Percentiles rank a stretch among this genome's conserved stretches.
These are phyloP conservation scores for Grus americana DNA, from an alignment of 2,113 vertebrate species.

Conservation along the genomic window DNA sequence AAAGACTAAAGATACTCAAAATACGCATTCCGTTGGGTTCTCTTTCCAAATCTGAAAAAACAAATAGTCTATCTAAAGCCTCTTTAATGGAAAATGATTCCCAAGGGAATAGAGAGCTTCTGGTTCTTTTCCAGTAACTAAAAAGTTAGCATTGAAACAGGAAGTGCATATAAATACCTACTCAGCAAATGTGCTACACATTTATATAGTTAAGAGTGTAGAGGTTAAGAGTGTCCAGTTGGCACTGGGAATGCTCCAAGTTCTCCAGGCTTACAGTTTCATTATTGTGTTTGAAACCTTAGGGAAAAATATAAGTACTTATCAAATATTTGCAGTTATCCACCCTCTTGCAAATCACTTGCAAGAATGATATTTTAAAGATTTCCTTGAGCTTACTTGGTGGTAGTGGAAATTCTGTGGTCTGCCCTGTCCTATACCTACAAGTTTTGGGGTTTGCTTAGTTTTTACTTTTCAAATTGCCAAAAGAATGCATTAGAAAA, in stretches of 20 bases:
- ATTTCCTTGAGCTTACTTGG: neutral
- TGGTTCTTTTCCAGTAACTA: conserved; percentile 62
- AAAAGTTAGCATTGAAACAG: conserved; percentile 70
- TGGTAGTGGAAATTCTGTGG: neutral
- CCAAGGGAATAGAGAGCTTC: conserved; percentile 60
- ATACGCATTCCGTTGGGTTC: conserved; percentile 55
- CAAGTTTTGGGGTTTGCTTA: neutral
- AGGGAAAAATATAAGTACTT: conserved; percentile 61
- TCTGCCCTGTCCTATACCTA: neutral
- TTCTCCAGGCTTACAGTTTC: conserved; percentile 29
- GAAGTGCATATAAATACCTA: conserved; percentile 71
- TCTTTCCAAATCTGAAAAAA: conserved; percentile 65
- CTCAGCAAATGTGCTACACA: conserved; percentile 53
- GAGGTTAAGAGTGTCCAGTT: conserved; percentile 70
- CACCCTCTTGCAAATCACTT: conserved; percentile 14
- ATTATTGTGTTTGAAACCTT: conserved; percentile 52
- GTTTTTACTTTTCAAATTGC: neutral
- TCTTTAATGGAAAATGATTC: conserved; percentile 72
- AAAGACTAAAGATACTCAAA: conserved; percentile 60
- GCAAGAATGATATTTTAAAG: conserved; percentile 10
- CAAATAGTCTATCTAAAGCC: conserved; percentile 57
- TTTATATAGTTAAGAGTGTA: conserved; percentile 52
- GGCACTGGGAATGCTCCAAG: conserved; percentile 65
- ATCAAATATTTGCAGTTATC: conserved; percentile 67
- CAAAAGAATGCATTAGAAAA: neutral